These are phyloP conservation scores for Vicugna pacos DNA, from an alignment of 2,113 vertebrate genomes.

Conservation along the genomic window DNA sequence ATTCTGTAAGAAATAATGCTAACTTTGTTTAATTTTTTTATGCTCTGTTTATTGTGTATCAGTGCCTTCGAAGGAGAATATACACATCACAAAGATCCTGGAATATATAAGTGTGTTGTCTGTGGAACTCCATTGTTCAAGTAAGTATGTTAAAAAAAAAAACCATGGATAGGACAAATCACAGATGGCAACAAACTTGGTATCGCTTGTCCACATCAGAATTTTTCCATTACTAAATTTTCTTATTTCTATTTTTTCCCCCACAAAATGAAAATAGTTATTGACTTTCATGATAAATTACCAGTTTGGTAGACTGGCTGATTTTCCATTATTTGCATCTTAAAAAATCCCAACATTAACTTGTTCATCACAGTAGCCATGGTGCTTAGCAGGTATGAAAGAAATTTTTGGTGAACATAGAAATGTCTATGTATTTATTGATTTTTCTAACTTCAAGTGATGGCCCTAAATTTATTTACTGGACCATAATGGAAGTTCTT, in stretches of 20 bases:
- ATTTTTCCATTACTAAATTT: slow-evolving; percentile 25
- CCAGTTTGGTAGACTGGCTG: background rate
- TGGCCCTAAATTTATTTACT: slow-evolving; percentile 12
- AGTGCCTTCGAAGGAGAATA: slow-evolving; percentile 97
- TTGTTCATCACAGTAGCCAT: background rate
- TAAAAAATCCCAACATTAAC: background rate
- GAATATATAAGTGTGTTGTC: slow-evolving; percentile 95
- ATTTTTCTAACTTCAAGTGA: slow-evolving; percentile 5
- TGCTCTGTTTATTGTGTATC: slow-evolving; percentile 78
- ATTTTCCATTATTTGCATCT: slow-evolving; percentile 31
- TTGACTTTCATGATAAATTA: slow-evolving; percentile 28
- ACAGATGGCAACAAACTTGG: background rate
- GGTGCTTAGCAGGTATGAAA: background rate
- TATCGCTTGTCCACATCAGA: background rate
- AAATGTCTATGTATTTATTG: slow-evolving; percentile 16
- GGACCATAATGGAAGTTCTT: slow-evolving; percentile 31
- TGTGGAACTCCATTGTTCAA: slow-evolving; percentile 94
- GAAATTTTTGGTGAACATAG: slow-evolving; percentile 42
- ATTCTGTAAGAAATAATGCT: slow-evolving; percentile 46
- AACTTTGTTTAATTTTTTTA: slow-evolving; percentile 80
- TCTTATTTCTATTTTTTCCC: background rate
- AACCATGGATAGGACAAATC: background rate
- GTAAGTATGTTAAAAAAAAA: slow-evolving; percentile 87
- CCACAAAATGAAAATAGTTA: background rate
- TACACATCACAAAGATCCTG: slow-evolving; percentile 92